These are phyloP conservation scores for Sitta europaea DNA, from an alignment of 2,113 vertebrate species.

Conservation along the genomic window DNA sequence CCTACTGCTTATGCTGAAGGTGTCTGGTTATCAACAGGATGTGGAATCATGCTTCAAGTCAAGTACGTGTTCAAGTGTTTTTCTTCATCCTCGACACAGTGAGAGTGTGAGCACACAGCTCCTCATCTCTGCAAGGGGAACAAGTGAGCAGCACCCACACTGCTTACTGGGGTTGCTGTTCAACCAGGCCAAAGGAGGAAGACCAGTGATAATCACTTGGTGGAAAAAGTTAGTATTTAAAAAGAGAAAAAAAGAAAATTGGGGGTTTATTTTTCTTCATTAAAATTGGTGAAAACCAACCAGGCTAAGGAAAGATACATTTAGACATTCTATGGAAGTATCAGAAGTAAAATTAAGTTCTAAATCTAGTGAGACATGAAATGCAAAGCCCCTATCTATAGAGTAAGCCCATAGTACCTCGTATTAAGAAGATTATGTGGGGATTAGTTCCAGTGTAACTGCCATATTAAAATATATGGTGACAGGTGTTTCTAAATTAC, in stretches of 20 bases:
- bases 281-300: neutral
- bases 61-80: neutral
- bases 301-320: neutral
- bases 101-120: neutral
- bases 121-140: neutral
- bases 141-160: neutral
- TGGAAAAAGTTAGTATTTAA: neutral
- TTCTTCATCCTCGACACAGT: neutral
- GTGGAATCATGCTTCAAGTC: neutral
- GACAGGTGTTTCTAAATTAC: constrained; percentile 59
- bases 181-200: neutral
- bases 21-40: neutral
- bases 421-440: constrained; percentile 7
- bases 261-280: neutral
- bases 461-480: constrained; percentile 48
- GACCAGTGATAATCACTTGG: neutral
- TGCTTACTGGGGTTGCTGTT: neutral
- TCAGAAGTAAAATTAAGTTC: neutral
- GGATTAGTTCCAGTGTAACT: constrained; percentile 54
- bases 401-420: neutral
- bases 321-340: neutral
- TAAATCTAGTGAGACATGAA: constrained; percentile 11
- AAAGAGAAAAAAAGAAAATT: neutral
- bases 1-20: neutral
- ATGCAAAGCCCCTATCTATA: neutral